Conservation (phyloP, 2,797 vertebrate species). For the Yasuhikotakia modesta region DNA sequence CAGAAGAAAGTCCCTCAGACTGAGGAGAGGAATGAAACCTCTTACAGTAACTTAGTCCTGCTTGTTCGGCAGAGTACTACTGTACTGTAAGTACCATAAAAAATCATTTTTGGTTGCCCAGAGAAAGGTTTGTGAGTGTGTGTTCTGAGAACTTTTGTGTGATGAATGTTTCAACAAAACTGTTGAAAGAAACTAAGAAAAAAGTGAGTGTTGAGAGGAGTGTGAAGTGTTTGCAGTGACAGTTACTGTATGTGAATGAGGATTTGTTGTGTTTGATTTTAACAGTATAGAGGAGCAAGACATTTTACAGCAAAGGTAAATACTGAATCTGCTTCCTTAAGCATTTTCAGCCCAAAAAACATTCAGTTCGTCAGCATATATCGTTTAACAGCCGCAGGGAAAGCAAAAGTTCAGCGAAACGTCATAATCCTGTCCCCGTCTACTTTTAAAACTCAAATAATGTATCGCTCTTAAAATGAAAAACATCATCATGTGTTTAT, state of each 20-base stretch:
- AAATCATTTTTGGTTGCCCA: too few relatives aligned
- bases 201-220: not conserved
- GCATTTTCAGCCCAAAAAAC: conserved; percentile 28
- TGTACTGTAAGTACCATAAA: too few relatives aligned
- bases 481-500: conserved; percentile 31
- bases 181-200: not conserved
- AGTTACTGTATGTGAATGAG: not conserved
- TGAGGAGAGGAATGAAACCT: not conserved
- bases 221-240: not conserved
- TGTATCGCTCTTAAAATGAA: conserved; percentile 38
- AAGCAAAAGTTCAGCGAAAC: conserved; percentile 22
- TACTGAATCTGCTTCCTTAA: conserved; percentile 36
- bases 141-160: not conserved
- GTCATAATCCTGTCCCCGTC: conserved; percentile 12
- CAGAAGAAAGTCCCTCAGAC: not conserved
- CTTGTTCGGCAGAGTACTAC: too few relatives aligned
- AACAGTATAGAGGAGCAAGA: conserved; percentile 18
- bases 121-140: not conserved
- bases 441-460: conserved; percentile 27
- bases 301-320: conserved; percentile 18
- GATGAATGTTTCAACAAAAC: too few relatives aligned
- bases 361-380: conserved; percentile 38
- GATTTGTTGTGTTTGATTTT: conserved; percentile 7
- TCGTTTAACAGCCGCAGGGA: conserved; percentile 1
- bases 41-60: too few relatives aligned